Base-by-base conservation (phyloP, 2,888 invertebrate species). In the Yponomeuta plumbellus region DNA sequence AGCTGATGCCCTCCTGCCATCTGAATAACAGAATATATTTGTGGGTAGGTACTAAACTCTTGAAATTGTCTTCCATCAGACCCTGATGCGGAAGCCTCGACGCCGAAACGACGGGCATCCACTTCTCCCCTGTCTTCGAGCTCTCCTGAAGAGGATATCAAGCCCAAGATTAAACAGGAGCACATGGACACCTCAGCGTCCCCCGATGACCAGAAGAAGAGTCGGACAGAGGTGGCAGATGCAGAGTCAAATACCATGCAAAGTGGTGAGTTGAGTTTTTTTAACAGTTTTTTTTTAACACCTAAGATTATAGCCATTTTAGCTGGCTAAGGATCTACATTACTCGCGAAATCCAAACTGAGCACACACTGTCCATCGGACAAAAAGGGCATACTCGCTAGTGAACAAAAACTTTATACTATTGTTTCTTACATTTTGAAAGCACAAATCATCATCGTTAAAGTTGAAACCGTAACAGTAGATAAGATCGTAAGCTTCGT, bases 171-270 rank as follows among this genome's bases (percentile, higher is more conserved):
- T 77, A 94, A 94, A 80, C 94, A 94, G 76, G 95, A 94, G 76
- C 92, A 93, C 69, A 93, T 94, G 91, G 94, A 94, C 71, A 92
- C 92, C n/a, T 92, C 93, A 69, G 92, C 92, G 4, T 94, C 94
- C 23, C 93, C 93, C 62, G 94, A 94, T 74, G 92, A 92, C 71
- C 91, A 93, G 71, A 96, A 96, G 84, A 95, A 96, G 77, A 93
- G 94, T 58, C 93, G 96, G 80, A 96, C 95, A 66, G 96, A 96
- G 86, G 94, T 96, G 52, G 96, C 94, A 69, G 97, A 97, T 81
- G 97, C 97, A 64, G 97, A 97, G 84, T 96, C 97, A 44, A 97
- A 97, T 82, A 97, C 97, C 68, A 95, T 96, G 88, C 96, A 96
- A 86, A 96, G 97, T 90, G 97, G 97, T 97, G 85, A 95, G 95